Evolutionary conservation across 2,888 invertebrate genomes (phyloP), one percentile per base, ranked within the genome.

Genomic region (Chymomyza amoena): DNA sequence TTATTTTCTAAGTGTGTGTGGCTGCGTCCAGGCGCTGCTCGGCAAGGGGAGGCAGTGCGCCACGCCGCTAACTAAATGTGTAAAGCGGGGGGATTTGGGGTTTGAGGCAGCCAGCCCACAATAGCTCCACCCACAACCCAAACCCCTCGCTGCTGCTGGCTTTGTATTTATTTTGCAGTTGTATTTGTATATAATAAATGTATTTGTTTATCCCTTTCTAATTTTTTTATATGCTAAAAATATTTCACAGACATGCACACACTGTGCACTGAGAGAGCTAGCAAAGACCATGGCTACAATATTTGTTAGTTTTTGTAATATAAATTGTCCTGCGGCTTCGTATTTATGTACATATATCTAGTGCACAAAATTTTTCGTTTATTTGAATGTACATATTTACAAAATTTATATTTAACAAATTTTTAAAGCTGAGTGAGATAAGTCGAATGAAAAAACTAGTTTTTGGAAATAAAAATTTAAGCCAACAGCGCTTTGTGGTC

Each of bases 1-100:
- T 89, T 89, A 89, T 89, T 90, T 90, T 87, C 89, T 89, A 88
- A 88, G 89, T 85, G 89, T 89, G 76, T 75, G 80, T 32, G n/a
- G 15, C 32, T 16, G 39, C 10, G 20, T 39, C 20, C 6, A 32
- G n/a, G 36, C 16, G 9, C 60, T 25, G 4, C 25, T 25, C 36
- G 9, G 15, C 32, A 10, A 54, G 54, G 15, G 16, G 18, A 67
- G 70, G 64, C 15, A 5, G 25, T 64, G 68, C 70, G 9, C 13
- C 39, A 13, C 13, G 39, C 13, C 39, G 39, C 39, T 45, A 45
- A 45, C 39, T 45, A 45, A 45, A 45, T 45, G 39, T 45, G 36
- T 9, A 36, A 36, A 45, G 39, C 39, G 13, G 13, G 13, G 9
- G 36, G 36, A 1, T 13, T 13, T 45, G 39, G 39, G 39, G 39